Percentiles rank a stretch among this genome's conserved stretches.
These are phyloP conservation scores for Crotalus tigris DNA, from an alignment of 2,113 vertebrate species.

Conservation along the genomic window DNA sequence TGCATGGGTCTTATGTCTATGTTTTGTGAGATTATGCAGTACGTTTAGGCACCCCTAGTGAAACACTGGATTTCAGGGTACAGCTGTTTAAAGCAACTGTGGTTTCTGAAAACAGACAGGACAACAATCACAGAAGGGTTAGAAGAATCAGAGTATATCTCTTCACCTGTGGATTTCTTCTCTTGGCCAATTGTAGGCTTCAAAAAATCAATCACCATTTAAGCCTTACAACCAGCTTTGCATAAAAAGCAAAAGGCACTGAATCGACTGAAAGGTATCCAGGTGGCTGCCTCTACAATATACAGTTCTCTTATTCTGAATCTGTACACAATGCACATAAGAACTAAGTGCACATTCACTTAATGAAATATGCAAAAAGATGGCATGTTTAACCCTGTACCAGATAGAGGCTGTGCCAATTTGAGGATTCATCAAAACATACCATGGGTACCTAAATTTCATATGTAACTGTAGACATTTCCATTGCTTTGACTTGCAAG, in stretches of 20 bases:
- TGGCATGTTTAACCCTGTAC: not conserved
- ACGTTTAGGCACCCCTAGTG: not conserved
- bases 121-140: not conserved
- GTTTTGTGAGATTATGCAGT: not conserved
- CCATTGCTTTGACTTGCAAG: constrained; percentile 6
- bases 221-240: not conserved
- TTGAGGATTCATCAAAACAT: not conserved
- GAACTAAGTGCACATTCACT: not conserved
- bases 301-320: not conserved
- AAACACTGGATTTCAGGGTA: not conserved
- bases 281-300: not conserved
- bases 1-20: not conserved
- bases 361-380: not conserved
- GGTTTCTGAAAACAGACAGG: not conserved
- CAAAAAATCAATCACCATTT: not conserved
- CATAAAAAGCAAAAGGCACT: not conserved
- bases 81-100: not conserved
- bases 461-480: constrained; percentile 8
- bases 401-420: not conserved
- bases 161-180: not conserved
- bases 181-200: not conserved
- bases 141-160: not conserved
- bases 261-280: not conserved
- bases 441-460: not conserved
- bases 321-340: not conserved